Percentiles rank a stretch among this genome's conserved stretches.
Conservation (phyloP, 1,140 invertebrate genomes). For the Neodiprion virginianus region DNA sequence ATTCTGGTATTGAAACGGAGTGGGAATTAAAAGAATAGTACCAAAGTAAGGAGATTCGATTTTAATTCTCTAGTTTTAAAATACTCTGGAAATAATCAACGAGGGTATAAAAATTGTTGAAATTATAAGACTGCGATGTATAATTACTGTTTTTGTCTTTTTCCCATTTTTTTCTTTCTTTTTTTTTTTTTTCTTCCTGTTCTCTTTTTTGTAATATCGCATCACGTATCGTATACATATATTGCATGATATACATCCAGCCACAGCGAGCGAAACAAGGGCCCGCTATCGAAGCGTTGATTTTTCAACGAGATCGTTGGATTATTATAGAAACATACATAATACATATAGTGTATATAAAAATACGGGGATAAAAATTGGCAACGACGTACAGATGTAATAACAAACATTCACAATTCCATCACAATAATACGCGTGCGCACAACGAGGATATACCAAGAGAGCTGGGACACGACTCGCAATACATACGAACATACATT, state of each 20-base stretch:
- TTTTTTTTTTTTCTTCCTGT: constrained; percentile 15
- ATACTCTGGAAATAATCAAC: no score
- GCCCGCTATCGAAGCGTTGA: not conserved
- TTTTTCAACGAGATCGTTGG: not conserved
- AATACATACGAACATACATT: constrained; percentile 19
- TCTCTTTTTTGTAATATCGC: no score
- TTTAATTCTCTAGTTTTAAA: no score
- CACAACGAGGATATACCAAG: not conserved
- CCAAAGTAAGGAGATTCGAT: no score
- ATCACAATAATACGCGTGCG: not conserved
- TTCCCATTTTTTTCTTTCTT: constrained; percentile 16
- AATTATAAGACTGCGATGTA: constrained; percentile 31
- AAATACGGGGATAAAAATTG: no score
- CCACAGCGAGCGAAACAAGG: not conserved
- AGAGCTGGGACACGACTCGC: constrained; percentile 46
- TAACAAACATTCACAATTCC: not conserved
- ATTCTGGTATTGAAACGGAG: no score
- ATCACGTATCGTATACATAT: no score
- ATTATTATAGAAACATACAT: not conserved
- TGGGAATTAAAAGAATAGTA: no score
- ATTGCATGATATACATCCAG: no score
- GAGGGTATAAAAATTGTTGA: constrained; percentile 23
- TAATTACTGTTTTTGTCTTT: not conserved
- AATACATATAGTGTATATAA: not conserved
- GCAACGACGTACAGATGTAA: not conserved